phyloP scores from a whole-genome alignment of 2,113 vertebrate genomes.

The Rostratula benghalensis region DNA sequence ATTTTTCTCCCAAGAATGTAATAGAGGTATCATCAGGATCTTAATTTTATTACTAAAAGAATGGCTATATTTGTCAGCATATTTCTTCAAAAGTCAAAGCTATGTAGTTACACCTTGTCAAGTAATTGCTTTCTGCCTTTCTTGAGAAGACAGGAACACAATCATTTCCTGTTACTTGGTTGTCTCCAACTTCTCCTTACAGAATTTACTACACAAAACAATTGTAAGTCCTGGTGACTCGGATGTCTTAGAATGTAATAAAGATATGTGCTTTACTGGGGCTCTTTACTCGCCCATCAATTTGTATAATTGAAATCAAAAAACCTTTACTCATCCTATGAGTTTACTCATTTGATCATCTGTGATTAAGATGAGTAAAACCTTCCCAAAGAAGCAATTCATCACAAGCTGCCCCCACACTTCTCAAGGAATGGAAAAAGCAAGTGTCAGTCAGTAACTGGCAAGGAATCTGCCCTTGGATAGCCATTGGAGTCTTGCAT shows the following conservation, averaged over 20 bases:
- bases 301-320: conserved; percentile 36
- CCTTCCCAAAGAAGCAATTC: conserved; percentile 22
- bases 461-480: conserved; percentile 14
- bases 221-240: conserved; percentile 30
- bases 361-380: conserved; percentile 35
- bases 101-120: neutral
- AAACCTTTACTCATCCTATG: conserved; percentile 12
- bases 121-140: neutral
- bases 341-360: conserved; percentile 43
- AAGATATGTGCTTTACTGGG: conserved; percentile 10
- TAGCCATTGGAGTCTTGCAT: neutral
- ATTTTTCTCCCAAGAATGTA: neutral
- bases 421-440: neutral
- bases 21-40: neutral
- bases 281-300: conserved; percentile 12
- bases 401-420: conserved; percentile 31
- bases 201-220: conserved; percentile 10
- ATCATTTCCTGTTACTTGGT: conserved; percentile 15
- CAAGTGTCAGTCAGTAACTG: neutral
- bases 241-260: conserved; percentile 49
- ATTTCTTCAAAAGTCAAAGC: conserved; percentile 13
- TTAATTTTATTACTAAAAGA: neutral
- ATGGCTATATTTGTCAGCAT: neutral
- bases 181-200: neutral
- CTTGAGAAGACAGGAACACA: neutral